These are phyloP conservation scores for Heptranchias perlo DNA, from an alignment of 2,113 vertebrate genomes.

Conservation along the genomic window DNA sequence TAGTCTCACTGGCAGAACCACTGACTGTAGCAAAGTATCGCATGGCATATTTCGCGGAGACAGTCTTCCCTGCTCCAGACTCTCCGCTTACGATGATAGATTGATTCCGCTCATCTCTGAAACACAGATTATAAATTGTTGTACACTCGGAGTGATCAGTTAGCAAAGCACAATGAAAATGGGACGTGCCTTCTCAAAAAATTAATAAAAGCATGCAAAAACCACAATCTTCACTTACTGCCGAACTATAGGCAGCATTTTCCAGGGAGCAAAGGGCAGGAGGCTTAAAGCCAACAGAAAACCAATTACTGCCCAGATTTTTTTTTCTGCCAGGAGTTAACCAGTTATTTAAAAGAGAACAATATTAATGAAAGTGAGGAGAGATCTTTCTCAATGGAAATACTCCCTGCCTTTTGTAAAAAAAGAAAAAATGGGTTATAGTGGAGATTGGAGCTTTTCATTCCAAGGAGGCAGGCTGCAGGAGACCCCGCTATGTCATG, in stretches of 20 bases:
- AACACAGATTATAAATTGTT: constrained; percentile 42
- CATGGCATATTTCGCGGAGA: constrained; percentile 98
- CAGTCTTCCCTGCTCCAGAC: constrained; percentile 93
- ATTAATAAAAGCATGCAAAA: neutral
- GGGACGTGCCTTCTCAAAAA: neutral
- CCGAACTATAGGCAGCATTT: neutral
- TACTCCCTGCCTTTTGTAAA: neutral
- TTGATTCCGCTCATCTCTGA: constrained; percentile 93
- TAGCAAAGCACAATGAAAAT: neutral
- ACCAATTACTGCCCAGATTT: neutral
- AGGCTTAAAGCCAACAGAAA: neutral
- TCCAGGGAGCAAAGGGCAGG: neutral
- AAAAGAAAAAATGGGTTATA: neutral
- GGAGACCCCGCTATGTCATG: neutral
- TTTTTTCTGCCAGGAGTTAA: neutral
- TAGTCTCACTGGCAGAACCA: constrained; percentile 88
- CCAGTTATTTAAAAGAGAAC: neutral
- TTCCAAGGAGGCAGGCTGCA: neutral
- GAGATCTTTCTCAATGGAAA: neutral
- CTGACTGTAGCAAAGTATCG: constrained; percentile 95
- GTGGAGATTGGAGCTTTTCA: neutral
- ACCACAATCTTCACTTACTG: neutral
- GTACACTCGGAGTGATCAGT: neutral
- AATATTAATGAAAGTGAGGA: neutral
- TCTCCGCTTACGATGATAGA: constrained; percentile 97